These are phyloP conservation scores for Aphodius granarius DNA, from an alignment of 2,888 invertebrate genomes.

Conservation along the genomic window DNA sequence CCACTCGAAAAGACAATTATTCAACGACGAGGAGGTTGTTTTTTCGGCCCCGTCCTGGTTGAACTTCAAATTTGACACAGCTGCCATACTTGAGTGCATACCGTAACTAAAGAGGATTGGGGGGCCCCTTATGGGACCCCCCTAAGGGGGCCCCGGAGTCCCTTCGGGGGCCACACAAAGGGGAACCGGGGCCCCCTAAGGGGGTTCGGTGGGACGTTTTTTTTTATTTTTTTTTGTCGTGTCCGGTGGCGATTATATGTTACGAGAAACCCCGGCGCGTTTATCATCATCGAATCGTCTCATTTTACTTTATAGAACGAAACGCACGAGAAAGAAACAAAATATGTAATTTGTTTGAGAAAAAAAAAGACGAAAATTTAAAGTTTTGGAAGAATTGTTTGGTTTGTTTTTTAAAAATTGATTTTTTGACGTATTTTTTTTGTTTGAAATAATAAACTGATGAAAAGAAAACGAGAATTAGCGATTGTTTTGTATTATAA, in stretches of 20 bases:
- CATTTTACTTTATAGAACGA: not conserved
- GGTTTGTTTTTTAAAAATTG: not conserved
- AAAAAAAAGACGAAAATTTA: not conserved
- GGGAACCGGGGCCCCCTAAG: not conserved
- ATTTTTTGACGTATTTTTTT: not conserved
- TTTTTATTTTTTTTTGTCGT: not conserved
- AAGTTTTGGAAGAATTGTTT: not conserved
- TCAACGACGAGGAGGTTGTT: slow-evolving; percentile 53
- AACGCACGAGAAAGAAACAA: not conserved
- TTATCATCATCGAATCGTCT: not conserved
- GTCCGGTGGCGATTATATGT: not conserved
- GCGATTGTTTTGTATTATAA: not conserved
- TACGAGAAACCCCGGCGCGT: not conserved
- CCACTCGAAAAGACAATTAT: slow-evolving; percentile 61
- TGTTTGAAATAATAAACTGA: not conserved
- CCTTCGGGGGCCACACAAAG: too few species aligned
- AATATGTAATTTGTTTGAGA: not conserved
- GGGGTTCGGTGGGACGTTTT: not conserved
- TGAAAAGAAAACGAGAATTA: not conserved
- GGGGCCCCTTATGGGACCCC: not conserved
- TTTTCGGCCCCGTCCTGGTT: slow-evolving; percentile 67
- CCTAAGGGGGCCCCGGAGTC: too few species aligned
- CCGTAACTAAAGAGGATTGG: slow-evolving; percentile 36
- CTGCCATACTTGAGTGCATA: slow-evolving; percentile 59
- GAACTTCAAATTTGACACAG: slow-evolving; percentile 66